Percentiles rank a stretch among this genome's conserved stretches.
phyloP scores from a whole-genome alignment of 35 echinoderm and acorn worm genomes.

The Holothuria glaberrima region DNA sequence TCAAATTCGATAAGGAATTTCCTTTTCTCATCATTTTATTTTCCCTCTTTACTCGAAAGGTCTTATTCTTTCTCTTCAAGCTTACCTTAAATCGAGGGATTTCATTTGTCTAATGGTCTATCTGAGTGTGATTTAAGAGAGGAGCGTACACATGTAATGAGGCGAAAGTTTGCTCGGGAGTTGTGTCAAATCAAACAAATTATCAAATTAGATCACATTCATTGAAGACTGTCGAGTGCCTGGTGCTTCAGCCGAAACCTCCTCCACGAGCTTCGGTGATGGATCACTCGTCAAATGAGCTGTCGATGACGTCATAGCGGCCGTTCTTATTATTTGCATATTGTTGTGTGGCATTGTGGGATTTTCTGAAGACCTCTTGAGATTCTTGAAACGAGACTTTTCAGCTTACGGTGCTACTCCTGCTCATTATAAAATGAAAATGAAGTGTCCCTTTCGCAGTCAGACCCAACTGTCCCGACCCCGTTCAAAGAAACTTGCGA shows the following conservation, averaged over 20 bases:
- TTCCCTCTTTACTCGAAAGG: not conserved
- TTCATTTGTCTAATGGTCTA: conserved; percentile 48
- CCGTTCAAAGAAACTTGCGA: too few species aligned
- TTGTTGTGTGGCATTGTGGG: too few species aligned
- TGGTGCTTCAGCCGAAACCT: conserved; percentile 5
- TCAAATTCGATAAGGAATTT: not conserved
- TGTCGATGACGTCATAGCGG: too few species aligned
- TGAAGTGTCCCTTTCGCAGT: too few species aligned
- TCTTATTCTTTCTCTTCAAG: not conserved
- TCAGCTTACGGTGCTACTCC: too few species aligned
- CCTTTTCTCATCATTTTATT: not conserved
- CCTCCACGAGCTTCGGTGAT: not conserved
- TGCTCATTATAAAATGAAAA: too few species aligned
- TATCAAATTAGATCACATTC: conserved; percentile 53
- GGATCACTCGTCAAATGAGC: conserved; percentile 23
- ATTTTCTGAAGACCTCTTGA: too few species aligned
- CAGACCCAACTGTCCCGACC: too few species aligned
- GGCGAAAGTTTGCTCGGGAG: conserved; percentile 47
- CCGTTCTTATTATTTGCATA: too few species aligned
- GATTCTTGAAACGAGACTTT: too few species aligned
- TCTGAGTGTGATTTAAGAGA: conserved; percentile 49
- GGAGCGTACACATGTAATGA: conserved; percentile 53
- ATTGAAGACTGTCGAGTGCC: conserved; percentile 10
- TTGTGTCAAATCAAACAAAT: conserved; percentile 55
- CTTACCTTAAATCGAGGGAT: conserved; percentile 9